Base-by-base conservation (phyloP, 1,140 invertebrate genomes). In the Artemia franciscana region DNA sequence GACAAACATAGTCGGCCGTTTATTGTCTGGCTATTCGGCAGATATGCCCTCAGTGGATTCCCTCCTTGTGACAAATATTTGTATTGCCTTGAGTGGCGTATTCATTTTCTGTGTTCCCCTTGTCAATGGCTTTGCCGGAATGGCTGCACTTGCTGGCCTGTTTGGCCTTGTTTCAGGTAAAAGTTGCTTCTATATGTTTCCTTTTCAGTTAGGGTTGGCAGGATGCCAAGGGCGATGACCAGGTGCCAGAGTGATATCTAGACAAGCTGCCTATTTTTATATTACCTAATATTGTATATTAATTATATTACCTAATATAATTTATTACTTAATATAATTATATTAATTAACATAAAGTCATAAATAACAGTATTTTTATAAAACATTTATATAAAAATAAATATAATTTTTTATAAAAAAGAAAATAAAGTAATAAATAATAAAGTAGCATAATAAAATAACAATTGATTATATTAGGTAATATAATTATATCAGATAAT, bases 91-190 rank as follows among this genome's bases (percentile, higher is more conserved):
- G 61, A 88, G 87, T 60, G 94, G 91, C 24, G 72, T 96, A 30
- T 79, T 88, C 4, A 88, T 95, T 4, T 80, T 83, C 2, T 65
- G 84, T 15, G 89, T 85, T 5, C 92, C 93, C 1, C 82, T 96
- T 65, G 91, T 89, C 70, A 71, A 74, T 57, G 80, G 80, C 12
- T 98, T 91, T 68, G 70, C 73, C 3, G 73, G 82, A 57, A 88
- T 92, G 66, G 81, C 91, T 24, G 73, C 80, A 2, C 86, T 91
- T 72, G 81, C 91, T n/a, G 80, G 90, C 59, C 82, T 90, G 68
- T 98, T 98, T 73, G 95, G 94, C 61, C 77, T 97, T 64, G 91
- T 92, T 69, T 87, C 97, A 62, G 91, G 91, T 95, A 78, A n/a
- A n/a, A 85, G 88, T 85, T 73, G 68, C 21, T 21, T 63, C 15